A percentile compares a stretch with the other conserved stretches of the same genome.
phyloP scores from a whole-genome alignment of 2,113 vertebrate species.

The Tenrec ecaudatus region DNA sequence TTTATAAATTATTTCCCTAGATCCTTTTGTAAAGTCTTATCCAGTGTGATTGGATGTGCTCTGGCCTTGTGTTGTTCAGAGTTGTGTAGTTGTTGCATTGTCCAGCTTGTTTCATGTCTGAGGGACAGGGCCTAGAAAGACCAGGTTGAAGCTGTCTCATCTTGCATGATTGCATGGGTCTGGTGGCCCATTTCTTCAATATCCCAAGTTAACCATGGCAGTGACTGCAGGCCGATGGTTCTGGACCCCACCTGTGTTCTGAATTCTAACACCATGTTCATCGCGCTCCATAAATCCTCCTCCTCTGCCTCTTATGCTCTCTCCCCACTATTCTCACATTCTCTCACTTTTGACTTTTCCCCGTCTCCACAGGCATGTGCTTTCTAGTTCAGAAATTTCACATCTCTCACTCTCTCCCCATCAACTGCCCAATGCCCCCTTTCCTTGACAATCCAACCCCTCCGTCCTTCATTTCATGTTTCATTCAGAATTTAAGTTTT shows the following conservation, averaged over 20 bases:
- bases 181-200: not conserved
- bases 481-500: not conserved
- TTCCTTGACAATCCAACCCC: not conserved
- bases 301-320: not conserved
- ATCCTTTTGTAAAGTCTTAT: no score
- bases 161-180: no score
- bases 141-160: no score
- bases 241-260: not conserved
- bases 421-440: not conserved
- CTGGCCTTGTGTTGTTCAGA: no score
- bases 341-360: not conserved
- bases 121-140: no score
- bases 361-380: not conserved
- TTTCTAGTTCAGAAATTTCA: not conserved
- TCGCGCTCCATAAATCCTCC: not conserved
- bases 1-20: no score
- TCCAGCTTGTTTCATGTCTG: no score
- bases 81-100: no score
- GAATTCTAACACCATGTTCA: not conserved
- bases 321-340: not conserved
- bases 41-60: no score
- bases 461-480: not conserved
- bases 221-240: not conserved
- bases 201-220: not conserved
- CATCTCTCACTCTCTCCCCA: not conserved